phyloP scores from a whole-genome alignment of 2,113 vertebrate genomes.

The Zonotrichia leucophrys region DNA sequence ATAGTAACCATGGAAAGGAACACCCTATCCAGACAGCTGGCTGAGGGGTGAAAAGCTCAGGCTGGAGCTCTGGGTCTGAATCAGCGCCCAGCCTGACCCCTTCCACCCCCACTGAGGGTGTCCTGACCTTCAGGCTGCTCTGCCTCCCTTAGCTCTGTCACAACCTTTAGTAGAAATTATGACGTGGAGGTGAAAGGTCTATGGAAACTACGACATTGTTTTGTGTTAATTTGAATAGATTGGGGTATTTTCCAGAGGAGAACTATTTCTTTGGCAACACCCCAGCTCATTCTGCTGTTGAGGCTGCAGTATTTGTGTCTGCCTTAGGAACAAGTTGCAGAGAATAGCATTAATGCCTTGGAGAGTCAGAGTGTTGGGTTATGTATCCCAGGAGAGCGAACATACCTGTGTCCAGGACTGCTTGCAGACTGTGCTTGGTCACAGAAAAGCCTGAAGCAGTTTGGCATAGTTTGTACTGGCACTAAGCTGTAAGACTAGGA shows the following conservation, averaged over 20 bases:
- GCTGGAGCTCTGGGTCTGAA: not conserved
- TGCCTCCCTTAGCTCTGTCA: not conserved
- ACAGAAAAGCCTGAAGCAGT: not conserved
- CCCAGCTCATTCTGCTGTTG: not conserved
- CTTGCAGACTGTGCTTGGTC: rapidly evolving
- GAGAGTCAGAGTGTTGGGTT: not conserved
- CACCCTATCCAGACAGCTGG: not conserved
- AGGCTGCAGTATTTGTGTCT: not conserved
- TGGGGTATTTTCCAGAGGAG: not conserved
- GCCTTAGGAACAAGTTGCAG: not conserved
- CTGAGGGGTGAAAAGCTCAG: not conserved
- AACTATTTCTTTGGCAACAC: not conserved
- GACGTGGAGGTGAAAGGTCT: not conserved
- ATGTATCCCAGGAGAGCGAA: not conserved
- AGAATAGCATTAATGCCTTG: not conserved
- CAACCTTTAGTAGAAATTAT: not conserved
- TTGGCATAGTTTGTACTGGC: rapidly evolving
- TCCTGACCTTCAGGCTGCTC: not conserved
- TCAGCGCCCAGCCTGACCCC: not conserved
- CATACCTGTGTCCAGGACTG: rapidly evolving
- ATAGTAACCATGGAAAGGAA: not conserved
- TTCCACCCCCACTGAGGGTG: not conserved
- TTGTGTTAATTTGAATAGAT: not conserved
- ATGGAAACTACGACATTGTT: not conserved
- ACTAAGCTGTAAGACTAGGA: not conserved